A percentile compares a stretch with the other conserved stretches of the same genome.
Evolutionary conservation across 2,113 vertebrate genomes (phyloP).

Genomic region (Taxidea taxus): DNA sequence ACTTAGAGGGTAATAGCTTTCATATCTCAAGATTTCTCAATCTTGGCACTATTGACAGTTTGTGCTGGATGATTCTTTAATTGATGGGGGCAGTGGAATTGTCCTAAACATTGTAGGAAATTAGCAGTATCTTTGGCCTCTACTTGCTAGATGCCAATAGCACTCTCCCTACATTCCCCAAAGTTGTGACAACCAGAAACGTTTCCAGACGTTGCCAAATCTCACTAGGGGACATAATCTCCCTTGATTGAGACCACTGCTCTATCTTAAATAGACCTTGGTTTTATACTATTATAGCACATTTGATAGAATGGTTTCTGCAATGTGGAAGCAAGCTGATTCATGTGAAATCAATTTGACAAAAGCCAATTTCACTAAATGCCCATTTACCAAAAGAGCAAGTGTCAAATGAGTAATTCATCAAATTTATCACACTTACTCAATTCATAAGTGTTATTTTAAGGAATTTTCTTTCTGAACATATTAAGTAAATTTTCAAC

Average conservation of each 20-base stretch:
- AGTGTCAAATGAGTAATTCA: background rate
- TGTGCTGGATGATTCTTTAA: background rate
- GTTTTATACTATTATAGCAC: background rate
- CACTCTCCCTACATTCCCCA: background rate
- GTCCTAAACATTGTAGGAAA: background rate
- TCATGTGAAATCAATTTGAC: background rate
- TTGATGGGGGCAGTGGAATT: background rate
- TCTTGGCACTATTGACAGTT: background rate
- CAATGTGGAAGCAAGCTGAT: background rate
- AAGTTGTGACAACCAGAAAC: background rate
- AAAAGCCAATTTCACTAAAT: slow-evolving; percentile 17
- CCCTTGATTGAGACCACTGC: background rate
- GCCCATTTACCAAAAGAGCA: background rate
- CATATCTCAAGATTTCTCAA: background rate
- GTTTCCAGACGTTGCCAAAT: background rate
- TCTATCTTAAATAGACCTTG: slow-evolving; percentile 16
- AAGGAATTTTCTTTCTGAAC: background rate
- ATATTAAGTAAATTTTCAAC: background rate
- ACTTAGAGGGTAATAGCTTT: background rate
- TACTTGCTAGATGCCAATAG: background rate
- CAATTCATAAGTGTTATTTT: slow-evolving; percentile 11
- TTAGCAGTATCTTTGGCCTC: background rate
- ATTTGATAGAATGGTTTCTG: background rate
- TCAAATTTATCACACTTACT: background rate
- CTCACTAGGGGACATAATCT: background rate